phyloP scores from a whole-genome alignment of 1,140 invertebrate species.

The Zaprionus camerounensis region DNA sequence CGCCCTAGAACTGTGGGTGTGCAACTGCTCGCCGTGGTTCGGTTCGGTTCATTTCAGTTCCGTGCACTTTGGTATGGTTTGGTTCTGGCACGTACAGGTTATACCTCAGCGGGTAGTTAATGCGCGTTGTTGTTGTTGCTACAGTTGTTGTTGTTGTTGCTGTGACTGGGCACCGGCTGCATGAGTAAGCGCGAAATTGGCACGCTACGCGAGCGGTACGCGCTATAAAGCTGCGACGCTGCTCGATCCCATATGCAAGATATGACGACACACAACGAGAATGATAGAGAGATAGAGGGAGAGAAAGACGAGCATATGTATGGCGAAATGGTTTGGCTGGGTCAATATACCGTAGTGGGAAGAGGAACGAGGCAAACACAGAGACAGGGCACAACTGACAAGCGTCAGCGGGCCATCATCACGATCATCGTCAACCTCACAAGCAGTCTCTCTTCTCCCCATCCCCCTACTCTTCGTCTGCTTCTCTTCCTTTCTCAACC shows the following conservation, averaged over 20 bases:
- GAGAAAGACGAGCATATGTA: slow-evolving; percentile 1
- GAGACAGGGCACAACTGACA: neutral
- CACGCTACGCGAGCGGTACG: slow-evolving; percentile 18
- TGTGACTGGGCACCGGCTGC: slow-evolving; percentile 10
- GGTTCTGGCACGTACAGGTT: slow-evolving; percentile 35
- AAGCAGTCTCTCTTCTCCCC: neutral
- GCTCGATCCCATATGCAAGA: slow-evolving; percentile 39
- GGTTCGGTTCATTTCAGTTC: slow-evolving; percentile 24
- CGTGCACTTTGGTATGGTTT: slow-evolving; percentile 5
- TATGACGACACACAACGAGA: slow-evolving; percentile 24
- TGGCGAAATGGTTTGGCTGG: slow-evolving; percentile 32
- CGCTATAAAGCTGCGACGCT: slow-evolving; percentile 19
- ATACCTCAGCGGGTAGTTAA: neutral
- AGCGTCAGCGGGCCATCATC: slow-evolving; percentile 19
- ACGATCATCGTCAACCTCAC: slow-evolving; percentile 28
- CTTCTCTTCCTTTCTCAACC: neutral
- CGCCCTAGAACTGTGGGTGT: slow-evolving; percentile 17
- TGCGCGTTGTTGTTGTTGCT: slow-evolving; percentile 5
- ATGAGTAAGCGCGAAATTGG: slow-evolving; percentile 40
- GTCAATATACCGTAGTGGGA: slow-evolving; percentile 38
- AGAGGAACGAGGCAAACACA: neutral
- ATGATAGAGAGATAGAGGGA: neutral
- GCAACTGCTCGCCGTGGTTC: slow-evolving; percentile 12
- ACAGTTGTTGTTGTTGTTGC: neutral
- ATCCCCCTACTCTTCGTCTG: neutral